Evolutionary conservation across 2,888 invertebrate species (phyloP).

Genomic region (Dryomyza anilis): DNA sequence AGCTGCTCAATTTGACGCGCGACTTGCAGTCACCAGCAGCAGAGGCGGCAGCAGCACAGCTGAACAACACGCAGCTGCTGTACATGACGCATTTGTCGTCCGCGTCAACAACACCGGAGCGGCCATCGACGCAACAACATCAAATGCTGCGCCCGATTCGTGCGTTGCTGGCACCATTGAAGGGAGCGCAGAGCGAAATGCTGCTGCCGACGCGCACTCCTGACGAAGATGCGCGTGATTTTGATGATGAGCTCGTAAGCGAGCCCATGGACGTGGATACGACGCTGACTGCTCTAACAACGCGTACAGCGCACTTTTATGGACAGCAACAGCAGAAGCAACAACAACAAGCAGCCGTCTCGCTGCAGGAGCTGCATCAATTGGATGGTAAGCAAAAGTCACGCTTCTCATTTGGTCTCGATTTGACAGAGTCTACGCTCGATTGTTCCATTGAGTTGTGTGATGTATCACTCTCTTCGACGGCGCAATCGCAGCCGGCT

Average conservation of each 20-base stretch:
- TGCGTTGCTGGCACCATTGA: conserved; percentile 35
- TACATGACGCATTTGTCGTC: conserved; percentile 49
- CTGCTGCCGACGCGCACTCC: conserved; percentile 53
- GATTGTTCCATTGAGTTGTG: conserved; percentile 60
- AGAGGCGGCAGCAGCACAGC: not conserved
- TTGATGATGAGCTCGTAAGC: conserved; percentile 28
- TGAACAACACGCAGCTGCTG: conserved; percentile 48
- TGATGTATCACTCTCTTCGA: conserved; percentile 56
- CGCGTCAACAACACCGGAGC: conserved; percentile 45
- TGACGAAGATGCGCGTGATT: conserved; percentile 43
- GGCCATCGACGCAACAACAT: conserved; percentile 29
- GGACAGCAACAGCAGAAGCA: conserved; percentile 17
- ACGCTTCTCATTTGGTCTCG: conserved; percentile 59
- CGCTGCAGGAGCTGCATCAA: conserved; percentile 44
- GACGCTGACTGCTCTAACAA: conserved; percentile 32
- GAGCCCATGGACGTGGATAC: conserved; percentile 48
- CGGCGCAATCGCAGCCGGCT: conserved; percentile 42
- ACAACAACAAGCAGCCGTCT: conserved; percentile 33
- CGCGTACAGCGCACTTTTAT: conserved; percentile 34
- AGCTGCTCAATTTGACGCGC: conserved; percentile 51
- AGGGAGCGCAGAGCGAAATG: conserved; percentile 50
- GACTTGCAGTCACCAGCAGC: conserved; percentile 46
- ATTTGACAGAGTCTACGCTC: conserved; percentile 56
- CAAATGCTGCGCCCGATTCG: conserved; percentile 44
- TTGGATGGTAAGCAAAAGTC: conserved; percentile 34